Conservation (phyloP, 2,888 invertebrate genomes). For the Drosophila paucipuncta region DNA sequence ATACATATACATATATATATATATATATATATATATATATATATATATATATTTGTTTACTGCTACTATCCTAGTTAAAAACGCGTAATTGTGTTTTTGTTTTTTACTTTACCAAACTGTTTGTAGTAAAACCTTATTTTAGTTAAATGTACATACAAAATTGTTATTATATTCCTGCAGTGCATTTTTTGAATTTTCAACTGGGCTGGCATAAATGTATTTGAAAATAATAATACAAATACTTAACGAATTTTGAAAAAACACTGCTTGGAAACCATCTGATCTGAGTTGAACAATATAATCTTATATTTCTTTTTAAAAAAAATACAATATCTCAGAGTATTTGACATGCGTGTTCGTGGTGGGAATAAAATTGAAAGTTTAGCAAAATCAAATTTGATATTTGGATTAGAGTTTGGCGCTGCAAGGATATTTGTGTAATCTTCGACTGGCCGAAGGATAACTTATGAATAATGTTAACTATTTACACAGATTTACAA, state of each 20-base stretch:
- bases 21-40: conserved; percentile 21
- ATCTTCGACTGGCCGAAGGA: conserved; percentile 47
- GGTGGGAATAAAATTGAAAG: background rate
- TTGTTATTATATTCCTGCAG: conserved; percentile 27
- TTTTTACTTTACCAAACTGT: conserved; percentile 27
- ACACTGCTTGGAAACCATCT: background rate
- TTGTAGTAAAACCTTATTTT: conserved; percentile 43
- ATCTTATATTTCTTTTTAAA: conserved; percentile 1
- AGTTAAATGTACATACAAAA: conserved; percentile 40
- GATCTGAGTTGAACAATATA: background rate
- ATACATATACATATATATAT: conserved; percentile 17
- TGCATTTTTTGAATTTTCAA: background rate
- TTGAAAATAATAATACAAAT: background rate
- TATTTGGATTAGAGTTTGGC: conserved; percentile 6
- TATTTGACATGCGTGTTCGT: conserved; percentile 1
- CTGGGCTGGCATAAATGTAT: conserved; percentile 3
- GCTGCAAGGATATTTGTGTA: conserved; percentile 25
- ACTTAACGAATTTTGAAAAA: background rate
- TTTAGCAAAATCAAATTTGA: background rate
- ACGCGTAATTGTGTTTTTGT: conserved; percentile 29
- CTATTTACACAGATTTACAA: conserved; percentile 57
- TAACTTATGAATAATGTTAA: conserved; percentile 38
- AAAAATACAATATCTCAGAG: conserved; percentile 8
- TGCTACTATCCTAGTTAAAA: conserved; percentile 53
- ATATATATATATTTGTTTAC: conserved; percentile 7